Base-by-base conservation (phyloP, 2,888 invertebrate genomes). In the Dione vanillae region DNA sequence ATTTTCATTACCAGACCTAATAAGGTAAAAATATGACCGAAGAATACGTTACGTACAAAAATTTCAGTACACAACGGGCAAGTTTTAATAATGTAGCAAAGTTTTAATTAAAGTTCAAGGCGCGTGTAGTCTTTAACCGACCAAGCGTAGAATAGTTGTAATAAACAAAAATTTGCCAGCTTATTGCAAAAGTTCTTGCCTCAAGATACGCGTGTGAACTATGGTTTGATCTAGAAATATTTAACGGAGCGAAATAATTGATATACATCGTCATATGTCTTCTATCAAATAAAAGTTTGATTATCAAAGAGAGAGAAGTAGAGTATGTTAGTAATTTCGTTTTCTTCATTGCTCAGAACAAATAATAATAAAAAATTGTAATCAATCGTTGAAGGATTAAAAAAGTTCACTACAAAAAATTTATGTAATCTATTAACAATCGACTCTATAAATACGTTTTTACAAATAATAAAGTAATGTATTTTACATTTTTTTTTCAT, bases 51-150 rank as follows among this genome's bases (percentile, higher is more conserved):
- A 66, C 19, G 54, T 37, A 37, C 54, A 56, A 35, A 66, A 54
- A 54, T 61, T 47, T 47, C n/a, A 27, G 40, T 47, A 66, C 52
- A 61, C 61, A 66, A 58, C 56, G 41, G 27, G 20, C 40, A 45
- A 70, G 52, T 69, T 68, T 66, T 70, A 70, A 70, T 70, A 61
- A 70, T 70, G 70, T 70, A 52, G 37, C 45, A 45, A 70, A 70
- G 70, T 66, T 66, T 70, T 66, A 70, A 70, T 70, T 70, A 70
- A 70, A 70, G 70, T 45, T 70, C 37, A 66, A 70, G 52, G 40
- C 66, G 66, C 61, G 61, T 65, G 19, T 35, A 61, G 52, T 37
- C 59, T 70, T 27, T 51, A 45, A 45, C 47, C 64, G 37, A 19
- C 49, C 49, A 12, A 35, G 35, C 62, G 62, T 19, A 19, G 35